These are phyloP conservation scores for Otolemur garnettii DNA, from an alignment of 2,113 vertebrate genomes.

Conservation along the genomic window DNA sequence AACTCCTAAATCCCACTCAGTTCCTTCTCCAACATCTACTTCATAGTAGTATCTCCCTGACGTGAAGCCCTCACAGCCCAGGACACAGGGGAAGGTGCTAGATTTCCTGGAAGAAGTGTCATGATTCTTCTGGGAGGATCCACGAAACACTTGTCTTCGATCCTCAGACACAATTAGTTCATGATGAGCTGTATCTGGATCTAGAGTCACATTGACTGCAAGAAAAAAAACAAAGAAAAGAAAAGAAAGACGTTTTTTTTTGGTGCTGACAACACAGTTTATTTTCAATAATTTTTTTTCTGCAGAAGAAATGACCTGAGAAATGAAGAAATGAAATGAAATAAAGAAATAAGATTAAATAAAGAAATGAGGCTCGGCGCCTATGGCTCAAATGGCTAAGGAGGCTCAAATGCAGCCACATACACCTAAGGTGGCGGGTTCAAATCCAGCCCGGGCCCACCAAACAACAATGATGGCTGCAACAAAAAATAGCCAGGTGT, in stretches of 20 bases:
- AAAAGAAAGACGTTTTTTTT: not conserved
- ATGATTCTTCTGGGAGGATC: not conserved
- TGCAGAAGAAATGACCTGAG: too few relatives aligned
- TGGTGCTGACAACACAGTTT: not conserved
- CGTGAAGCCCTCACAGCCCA: constrained; percentile 72
- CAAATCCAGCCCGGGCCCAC: too few relatives aligned
- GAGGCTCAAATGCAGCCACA: too few relatives aligned
- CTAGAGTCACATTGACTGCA: constrained; percentile 74
- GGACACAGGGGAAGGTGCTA: not conserved
- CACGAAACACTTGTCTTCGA: constrained; percentile 55
- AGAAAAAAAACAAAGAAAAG: not conserved
- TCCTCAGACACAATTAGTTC: constrained; percentile 66
- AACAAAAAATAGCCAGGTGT: too few relatives aligned
- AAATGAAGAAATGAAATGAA: too few relatives aligned
- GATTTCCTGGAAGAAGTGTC: constrained; percentile 39
- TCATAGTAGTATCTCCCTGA: constrained; percentile 76
- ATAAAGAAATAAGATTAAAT: too few relatives aligned
- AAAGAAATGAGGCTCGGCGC: too few relatives aligned
- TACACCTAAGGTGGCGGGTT: too few relatives aligned
- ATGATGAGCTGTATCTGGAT: constrained; percentile 68
- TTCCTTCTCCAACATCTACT: constrained; percentile 75
- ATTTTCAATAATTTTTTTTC: not conserved
- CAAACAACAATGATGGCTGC: too few relatives aligned
- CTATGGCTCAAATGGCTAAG: too few relatives aligned
- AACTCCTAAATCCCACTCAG: constrained; percentile 68